Conservation (phyloP, 2,113 vertebrate species). For the Serilophus lunatus region DNA sequence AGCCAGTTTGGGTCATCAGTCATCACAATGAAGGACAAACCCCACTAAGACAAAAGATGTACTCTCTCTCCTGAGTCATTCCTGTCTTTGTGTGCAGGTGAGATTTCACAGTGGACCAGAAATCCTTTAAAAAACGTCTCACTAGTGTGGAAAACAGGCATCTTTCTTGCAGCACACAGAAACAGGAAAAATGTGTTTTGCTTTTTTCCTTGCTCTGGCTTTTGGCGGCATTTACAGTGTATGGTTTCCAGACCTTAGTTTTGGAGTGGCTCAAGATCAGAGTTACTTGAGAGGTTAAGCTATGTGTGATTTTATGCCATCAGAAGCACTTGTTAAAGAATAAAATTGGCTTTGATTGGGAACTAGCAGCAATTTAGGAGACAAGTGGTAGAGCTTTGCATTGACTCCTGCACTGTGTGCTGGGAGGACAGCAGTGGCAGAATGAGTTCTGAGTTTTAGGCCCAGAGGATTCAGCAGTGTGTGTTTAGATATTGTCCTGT, state of each 20-base stretch:
- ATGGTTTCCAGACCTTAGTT: not conserved
- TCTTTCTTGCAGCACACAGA: not conserved
- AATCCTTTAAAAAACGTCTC: not conserved
- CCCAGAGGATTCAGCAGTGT: not conserved
- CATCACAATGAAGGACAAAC: not conserved
- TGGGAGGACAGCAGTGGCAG: not conserved
- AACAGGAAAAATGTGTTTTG: not conserved
- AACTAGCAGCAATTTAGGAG: not conserved
- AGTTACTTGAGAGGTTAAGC: not conserved
- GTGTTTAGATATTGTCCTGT: not conserved
- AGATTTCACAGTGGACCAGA: not conserved
- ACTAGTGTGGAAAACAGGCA: not conserved
- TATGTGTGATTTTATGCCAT: not conserved
- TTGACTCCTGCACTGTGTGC: not conserved
- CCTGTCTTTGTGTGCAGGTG: not conserved
- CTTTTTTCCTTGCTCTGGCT: not conserved
- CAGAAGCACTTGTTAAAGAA: not conserved
- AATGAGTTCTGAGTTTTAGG: not conserved
- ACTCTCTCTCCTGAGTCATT: not conserved
- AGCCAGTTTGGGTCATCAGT: not conserved
- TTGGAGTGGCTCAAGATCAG: not conserved
- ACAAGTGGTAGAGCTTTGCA: not conserved
- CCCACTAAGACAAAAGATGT: not conserved
- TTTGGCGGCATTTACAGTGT: not conserved
- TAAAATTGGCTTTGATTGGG: not conserved